Evolutionary conservation across 1,140 invertebrate genomes (phyloP), one percentile per base, ranked within the genome.

Genomic region (Danaus melanippus): DNA sequence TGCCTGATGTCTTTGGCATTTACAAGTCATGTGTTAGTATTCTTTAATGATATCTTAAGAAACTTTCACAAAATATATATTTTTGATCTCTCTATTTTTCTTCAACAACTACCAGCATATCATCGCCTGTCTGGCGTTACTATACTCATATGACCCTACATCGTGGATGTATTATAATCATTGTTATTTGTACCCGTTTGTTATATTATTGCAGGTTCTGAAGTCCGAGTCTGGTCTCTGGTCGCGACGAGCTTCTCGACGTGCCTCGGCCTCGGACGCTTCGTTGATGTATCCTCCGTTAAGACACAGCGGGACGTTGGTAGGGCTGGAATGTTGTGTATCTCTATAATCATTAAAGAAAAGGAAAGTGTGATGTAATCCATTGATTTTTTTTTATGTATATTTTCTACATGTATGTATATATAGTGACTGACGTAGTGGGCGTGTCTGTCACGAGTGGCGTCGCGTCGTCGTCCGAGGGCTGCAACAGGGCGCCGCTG

Each of bases 271-370:
- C 60, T 90, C 89, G 6, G 88, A 88, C 53, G 89, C 92, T 60
- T 94, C 93, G 85, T 94, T 94, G 62, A 93, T 92, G 85, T 94
- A 94, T 32, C 93, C 93, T 40, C 92, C 92, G 60, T 84, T 86
- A 42, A 88, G 54, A 21, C 92, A 93, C 50, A 92, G 79, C 10
- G 91, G 90, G 46, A 90, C 78, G 66, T 91, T 90, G 17, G 89
- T 89, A 11, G 90, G 89, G 52, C 88, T 89, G 79, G 10, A 86
- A 79, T 12, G 66, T 42, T 3, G 21, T 1, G 21, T 32, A 5
- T 32, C 21, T 32, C 21, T 32, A 32, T 32, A 32, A 32, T 7
- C 21, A 32, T 7, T 32, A 32, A 7, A 32, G 4, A 32, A 32
- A 1, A 32, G 2, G 2, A 32, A 32, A 58, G 21, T 10, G 8